Percentiles rank a stretch among this genome's conserved stretches.
These are phyloP conservation scores for Hippopotamyrus pictus DNA, from an alignment of 2,797 vertebrate genomes.

Conservation along the genomic window DNA sequence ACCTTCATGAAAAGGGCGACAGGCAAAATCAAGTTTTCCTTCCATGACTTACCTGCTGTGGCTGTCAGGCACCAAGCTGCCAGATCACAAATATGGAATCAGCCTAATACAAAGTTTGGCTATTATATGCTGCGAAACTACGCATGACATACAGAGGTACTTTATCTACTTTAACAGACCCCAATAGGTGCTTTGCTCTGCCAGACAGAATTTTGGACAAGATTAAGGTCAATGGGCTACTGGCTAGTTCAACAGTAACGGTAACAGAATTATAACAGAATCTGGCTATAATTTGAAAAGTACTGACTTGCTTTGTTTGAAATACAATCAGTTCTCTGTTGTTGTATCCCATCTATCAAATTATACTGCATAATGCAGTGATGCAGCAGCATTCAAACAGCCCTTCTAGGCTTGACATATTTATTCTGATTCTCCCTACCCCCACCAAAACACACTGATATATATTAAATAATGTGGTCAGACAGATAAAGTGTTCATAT, in stretches of 20 bases:
- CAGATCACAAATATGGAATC: neutral
- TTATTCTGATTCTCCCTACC: neutral
- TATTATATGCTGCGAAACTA: neutral
- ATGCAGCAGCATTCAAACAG: neutral
- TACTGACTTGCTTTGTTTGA: neutral
- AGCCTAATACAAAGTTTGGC: neutral
- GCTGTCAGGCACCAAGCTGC: neutral
- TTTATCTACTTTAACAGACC: neutral
- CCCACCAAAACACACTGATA: neutral
- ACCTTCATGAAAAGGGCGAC: too few species aligned
- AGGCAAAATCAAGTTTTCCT: neutral
- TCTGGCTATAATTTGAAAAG: neutral
- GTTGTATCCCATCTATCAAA: neutral
- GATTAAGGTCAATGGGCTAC: neutral
- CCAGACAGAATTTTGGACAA: neutral
- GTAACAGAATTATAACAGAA: neutral
- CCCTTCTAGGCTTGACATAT: neutral
- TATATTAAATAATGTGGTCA: too few species aligned
- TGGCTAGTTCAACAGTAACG: neutral
- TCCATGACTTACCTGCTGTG: too few species aligned
- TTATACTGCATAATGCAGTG: neutral
- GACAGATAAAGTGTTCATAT: neutral
- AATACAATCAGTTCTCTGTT: neutral
- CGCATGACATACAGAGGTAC: neutral
- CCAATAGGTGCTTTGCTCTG: neutral